Conservation (phyloP, 1,140 invertebrate species). For the Anastatus disparis region DNA sequence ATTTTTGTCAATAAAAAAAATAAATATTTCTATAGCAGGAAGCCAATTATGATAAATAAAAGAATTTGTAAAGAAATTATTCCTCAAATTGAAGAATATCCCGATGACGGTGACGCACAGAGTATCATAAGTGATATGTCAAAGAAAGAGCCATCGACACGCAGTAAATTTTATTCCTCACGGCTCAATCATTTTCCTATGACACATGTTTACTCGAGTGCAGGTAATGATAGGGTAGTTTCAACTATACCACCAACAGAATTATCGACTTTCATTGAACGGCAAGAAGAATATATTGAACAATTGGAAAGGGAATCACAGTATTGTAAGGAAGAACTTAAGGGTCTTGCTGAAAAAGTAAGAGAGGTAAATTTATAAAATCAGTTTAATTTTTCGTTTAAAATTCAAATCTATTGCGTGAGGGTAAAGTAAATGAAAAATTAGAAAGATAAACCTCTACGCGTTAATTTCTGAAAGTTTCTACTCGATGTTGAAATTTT, state of each 20-base stretch:
- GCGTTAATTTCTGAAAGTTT: no score
- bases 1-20: no score
- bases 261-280: slow-evolving; percentile 79
- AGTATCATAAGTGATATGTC: slow-evolving; percentile 53
- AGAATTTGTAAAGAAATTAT: not conserved
- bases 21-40: not conserved
- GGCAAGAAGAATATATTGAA: slow-evolving; percentile 86
- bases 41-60: not conserved
- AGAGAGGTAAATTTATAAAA: slow-evolving; percentile 73
- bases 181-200: slow-evolving; percentile 26
- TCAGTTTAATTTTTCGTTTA: no score
- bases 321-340: slow-evolving; percentile 80
- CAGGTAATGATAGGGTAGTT: slow-evolving; percentile 34
- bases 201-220: slow-evolving; percentile 27
- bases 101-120: slow-evolving; percentile 54
- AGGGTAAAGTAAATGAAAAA: no score
- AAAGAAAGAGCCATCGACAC: slow-evolving; percentile 39
- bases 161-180: slow-evolving; percentile 38
- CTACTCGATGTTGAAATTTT: no score
- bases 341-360: slow-evolving; percentile 80
- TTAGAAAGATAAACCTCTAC: no score
- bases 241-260: slow-evolving; percentile 63
- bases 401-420: no score
- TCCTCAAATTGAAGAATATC: slow-evolving; percentile 4
- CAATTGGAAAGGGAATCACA: slow-evolving; percentile 84